These are phyloP conservation scores for Atta colombica DNA, from an alignment of 1,140 invertebrate genomes.

Conservation along the genomic window DNA sequence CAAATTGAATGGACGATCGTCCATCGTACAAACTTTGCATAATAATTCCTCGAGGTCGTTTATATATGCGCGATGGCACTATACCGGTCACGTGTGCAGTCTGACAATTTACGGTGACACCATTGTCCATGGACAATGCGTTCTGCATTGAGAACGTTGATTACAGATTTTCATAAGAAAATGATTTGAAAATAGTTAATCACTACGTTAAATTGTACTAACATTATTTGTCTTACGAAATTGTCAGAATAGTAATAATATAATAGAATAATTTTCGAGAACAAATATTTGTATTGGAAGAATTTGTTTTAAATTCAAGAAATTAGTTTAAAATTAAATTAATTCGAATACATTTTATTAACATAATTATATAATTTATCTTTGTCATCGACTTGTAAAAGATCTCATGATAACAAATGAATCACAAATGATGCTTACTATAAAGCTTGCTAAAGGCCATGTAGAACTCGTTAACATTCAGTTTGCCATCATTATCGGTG, in stretches of 20 bases:
- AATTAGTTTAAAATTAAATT: neutral
- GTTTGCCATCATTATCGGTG: slow-evolving; percentile 89
- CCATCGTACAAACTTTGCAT: slow-evolving; percentile 53
- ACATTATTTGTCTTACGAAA: neutral
- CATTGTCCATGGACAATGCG: slow-evolving; percentile 57
- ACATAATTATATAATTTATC: slow-evolving; percentile 7
- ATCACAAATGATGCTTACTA: slow-evolving; percentile 87
- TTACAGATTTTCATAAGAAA: slow-evolving; percentile 48
- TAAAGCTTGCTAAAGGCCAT: slow-evolving; percentile 92
- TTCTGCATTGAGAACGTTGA: slow-evolving; percentile 19
- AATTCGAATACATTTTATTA: neutral
- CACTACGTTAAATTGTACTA: neutral
- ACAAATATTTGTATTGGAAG: neutral
- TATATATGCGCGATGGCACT: slow-evolving; percentile 56
- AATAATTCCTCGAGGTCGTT: slow-evolving; percentile 56
- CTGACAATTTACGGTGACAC: slow-evolving; percentile 59
- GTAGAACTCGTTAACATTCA: slow-evolving; percentile 92
- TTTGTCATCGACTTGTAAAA: neutral
- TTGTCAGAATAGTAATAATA: neutral
- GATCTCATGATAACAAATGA: neutral
- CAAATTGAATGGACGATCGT: slow-evolving; percentile 54
- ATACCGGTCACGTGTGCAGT: slow-evolving; percentile 37
- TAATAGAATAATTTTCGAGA: neutral
- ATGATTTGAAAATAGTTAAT: slow-evolving; percentile 30
- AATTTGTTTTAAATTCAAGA: neutral